These are phyloP conservation scores for Leucoraja ocellata DNA, from an alignment of 2,797 vertebrate species.

Conservation along the genomic window DNA sequence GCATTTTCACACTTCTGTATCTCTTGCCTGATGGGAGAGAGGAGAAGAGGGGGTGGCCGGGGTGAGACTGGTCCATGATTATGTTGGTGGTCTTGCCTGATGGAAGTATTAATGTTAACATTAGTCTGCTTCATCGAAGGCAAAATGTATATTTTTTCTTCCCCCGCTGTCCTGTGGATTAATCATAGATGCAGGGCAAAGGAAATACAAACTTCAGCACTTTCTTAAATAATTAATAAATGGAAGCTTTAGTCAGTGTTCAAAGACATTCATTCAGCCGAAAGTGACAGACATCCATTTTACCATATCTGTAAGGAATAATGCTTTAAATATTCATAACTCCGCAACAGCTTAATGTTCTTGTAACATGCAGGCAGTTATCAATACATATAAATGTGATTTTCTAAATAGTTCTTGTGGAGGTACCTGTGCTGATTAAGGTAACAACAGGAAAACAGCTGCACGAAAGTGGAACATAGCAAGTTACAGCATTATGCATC, in stretches of 20 bases:
- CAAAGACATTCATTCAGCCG: neutral
- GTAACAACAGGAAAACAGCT: neutral
- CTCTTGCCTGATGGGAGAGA: too few species aligned
- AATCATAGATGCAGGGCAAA: neutral
- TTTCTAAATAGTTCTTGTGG: neutral
- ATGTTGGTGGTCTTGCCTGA: too few species aligned
- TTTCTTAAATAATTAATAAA: conserved; percentile 27
- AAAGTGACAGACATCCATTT: conserved; percentile 16
- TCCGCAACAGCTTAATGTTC: too few species aligned
- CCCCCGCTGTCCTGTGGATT: neutral
- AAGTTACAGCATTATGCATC: neutral
- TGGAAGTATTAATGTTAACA: too few species aligned
- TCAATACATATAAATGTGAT: conserved; percentile 22
- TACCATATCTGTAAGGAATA: neutral
- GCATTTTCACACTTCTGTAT: too few species aligned
- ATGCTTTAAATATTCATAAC: conserved; percentile 28
- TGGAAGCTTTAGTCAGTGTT: neutral
- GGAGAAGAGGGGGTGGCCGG: too few species aligned
- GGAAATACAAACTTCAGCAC: neutral
- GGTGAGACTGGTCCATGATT: too few species aligned
- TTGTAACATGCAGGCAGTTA: neutral
- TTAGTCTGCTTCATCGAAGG: neutral
- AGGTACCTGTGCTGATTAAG: neutral
- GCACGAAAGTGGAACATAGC: neutral
- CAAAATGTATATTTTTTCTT: neutral